phyloP scores from a whole-genome alignment of 1,140 invertebrate genomes.

The Zaprionus davidi region DNA sequence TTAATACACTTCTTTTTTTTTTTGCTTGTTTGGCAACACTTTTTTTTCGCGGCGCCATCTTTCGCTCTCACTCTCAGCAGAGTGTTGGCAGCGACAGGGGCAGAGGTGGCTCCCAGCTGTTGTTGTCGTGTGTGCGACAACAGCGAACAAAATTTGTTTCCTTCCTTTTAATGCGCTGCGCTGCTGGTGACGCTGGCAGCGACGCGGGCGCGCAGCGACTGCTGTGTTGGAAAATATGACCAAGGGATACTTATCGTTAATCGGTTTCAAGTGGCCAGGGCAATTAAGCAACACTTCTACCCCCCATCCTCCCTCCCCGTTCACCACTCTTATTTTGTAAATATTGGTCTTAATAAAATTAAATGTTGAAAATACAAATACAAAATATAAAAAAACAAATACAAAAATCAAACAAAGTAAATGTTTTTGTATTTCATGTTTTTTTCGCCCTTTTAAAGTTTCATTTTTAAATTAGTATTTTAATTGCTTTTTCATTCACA shows the following conservation, averaged over 20 bases:
- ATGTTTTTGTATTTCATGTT: background rate
- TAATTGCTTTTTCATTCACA: conserved; percentile 36
- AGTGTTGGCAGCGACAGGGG: background rate
- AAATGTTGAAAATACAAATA: background rate
- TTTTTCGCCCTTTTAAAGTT: background rate
- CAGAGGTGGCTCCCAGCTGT: conserved; percentile 30
- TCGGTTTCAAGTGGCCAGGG: conserved; percentile 5
- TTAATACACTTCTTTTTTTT: conserved; percentile 52
- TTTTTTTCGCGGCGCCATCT: conserved; percentile 14
- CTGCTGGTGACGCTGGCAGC: background rate
- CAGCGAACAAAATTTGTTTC: conserved; percentile 31
- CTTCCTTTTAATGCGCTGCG: conserved; percentile 32
- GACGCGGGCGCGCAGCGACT: background rate
- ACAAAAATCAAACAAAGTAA: background rate
- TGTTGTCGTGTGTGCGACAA: conserved; percentile 28
- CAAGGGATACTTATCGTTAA: conserved; percentile 20
- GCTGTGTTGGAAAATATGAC: conserved; percentile 5
- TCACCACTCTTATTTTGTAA: background rate
- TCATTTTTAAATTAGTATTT: conserved; percentile 25
- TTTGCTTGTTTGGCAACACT: background rate
- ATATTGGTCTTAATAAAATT: background rate
- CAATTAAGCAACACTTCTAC: background rate
- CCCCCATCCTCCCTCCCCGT: background rate
- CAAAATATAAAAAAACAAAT: background rate
- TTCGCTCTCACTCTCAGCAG: conserved; percentile 37